Evolutionary conservation across 2,113 vertebrate species (phyloP).

Genomic region (Xiphophorus couchianus): DNA sequence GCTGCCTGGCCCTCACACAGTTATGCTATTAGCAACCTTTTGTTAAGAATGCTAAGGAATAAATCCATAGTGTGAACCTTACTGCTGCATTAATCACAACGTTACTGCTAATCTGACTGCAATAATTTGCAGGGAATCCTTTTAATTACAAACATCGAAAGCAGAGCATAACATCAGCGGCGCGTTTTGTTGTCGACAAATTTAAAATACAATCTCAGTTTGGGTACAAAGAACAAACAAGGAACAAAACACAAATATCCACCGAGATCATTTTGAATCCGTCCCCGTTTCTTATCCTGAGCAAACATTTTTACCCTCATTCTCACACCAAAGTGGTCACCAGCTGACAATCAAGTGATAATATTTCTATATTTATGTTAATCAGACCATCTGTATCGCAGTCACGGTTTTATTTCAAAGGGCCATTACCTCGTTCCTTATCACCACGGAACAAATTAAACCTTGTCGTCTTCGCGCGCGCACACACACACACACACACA

Average conservation of each 20-base stretch:
- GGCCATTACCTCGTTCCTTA: conserved; percentile 65
- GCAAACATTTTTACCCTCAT: conserved; percentile 22
- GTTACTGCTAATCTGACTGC: background rate
- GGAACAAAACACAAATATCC: too few species aligned
- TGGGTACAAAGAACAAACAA: background rate
- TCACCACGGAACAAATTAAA: conserved; percentile 70
- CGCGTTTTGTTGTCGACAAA: background rate
- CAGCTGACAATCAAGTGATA: conserved; percentile 53
- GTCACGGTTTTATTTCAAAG: conserved; percentile 54
- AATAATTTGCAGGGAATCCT: background rate
- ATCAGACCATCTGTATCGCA: conserved; percentile 53
- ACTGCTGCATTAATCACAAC: background rate
- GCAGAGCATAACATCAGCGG: background rate
- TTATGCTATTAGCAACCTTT: background rate
- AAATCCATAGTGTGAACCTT: background rate
- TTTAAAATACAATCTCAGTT: background rate
- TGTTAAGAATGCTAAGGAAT: background rate
- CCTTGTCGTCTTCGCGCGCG: conserved; percentile 23
- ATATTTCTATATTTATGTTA: conserved; percentile 55
- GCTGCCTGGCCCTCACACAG: background rate
- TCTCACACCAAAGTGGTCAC: conserved; percentile 31
- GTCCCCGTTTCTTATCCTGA: background rate
- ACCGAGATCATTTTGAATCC: background rate
- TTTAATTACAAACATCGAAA: background rate
- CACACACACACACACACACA: conserved; percentile 17